These are phyloP conservation scores for Eurystomus gularis DNA, from an alignment of 2,113 vertebrate genomes.

Conservation along the genomic window DNA sequence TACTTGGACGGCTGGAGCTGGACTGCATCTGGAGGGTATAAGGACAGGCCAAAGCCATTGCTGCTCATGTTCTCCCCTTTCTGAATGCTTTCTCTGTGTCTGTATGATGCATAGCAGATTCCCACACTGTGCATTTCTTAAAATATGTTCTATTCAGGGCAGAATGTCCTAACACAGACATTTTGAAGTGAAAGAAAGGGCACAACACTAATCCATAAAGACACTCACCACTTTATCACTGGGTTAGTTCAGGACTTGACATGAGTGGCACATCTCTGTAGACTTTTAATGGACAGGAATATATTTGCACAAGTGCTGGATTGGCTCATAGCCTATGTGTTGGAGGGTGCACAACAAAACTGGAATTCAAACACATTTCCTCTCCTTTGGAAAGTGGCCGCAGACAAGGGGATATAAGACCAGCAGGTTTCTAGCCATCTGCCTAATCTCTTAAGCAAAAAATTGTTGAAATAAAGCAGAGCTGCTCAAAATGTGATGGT, in stretches of 20 bases:
- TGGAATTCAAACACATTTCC: not conserved
- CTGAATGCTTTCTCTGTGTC: not conserved
- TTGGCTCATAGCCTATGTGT: not conserved
- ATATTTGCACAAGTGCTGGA: not conserved
- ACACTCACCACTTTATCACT: not conserved
- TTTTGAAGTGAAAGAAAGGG: not conserved
- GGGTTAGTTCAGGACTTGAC: not conserved
- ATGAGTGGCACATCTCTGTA: not conserved
- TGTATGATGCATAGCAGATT: not conserved
- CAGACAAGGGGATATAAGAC: not conserved
- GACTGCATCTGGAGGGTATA: not conserved
- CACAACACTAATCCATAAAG: not conserved
- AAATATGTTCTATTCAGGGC: not conserved
- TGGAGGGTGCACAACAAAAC: accelerated
- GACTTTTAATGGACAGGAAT: not conserved
- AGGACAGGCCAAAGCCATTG: not conserved
- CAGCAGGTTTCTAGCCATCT: not conserved
- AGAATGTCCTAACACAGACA: not conserved
- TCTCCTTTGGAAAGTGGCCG: not conserved
- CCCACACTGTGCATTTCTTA: not conserved
- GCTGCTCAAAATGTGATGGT: not conserved
- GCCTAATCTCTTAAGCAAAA: not conserved
- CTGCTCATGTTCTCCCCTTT: not conserved
- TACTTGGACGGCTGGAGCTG: not conserved
- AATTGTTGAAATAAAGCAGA: not conserved